Percentiles rank a stretch among this genome's conserved stretches.
phyloP scores from a whole-genome alignment of 2,888 invertebrate species.

The Cabera pusaria region DNA sequence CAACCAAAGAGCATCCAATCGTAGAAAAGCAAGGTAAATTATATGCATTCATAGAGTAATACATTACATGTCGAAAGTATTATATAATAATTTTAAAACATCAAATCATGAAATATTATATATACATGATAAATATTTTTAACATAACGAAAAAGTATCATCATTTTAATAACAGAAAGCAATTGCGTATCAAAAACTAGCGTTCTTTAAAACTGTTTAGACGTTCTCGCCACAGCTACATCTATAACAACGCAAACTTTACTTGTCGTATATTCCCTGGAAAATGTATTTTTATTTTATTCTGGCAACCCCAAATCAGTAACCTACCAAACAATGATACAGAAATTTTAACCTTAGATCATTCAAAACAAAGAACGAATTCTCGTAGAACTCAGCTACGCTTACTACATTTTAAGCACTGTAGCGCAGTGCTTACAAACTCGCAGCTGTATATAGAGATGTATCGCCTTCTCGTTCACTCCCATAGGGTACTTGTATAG shows the following conservation, averaged over 20 bases:
- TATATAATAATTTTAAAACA: too few species aligned
- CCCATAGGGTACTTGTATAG: conserved; percentile 31
- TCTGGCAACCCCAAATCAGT: conserved; percentile 42
- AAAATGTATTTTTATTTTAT: conserved; percentile 82
- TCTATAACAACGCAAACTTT: conserved; percentile 66
- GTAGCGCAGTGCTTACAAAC: conserved; percentile 59
- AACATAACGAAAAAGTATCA: too few species aligned
- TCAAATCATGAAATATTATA: too few species aligned
- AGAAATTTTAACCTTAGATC: conserved; percentile 39
- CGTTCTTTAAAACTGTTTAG: conserved; percentile 78
- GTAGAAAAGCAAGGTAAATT: too few species aligned
- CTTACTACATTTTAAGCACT: conserved; percentile 47
- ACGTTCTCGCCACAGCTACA: conserved; percentile 56
- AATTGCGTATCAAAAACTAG: conserved; percentile 27
- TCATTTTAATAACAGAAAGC: too few species aligned
- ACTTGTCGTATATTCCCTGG: conserved; percentile 78
- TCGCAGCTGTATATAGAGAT: conserved; percentile 74
- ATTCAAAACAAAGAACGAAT: too few species aligned
- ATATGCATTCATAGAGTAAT: too few species aligned
- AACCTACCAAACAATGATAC: conserved; percentile 38
- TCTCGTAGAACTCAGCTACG: too few species aligned
- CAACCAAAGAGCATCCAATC: too few species aligned
- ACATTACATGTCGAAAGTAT: too few species aligned
- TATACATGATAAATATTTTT: too few species aligned
- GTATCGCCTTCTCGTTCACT: conserved; percentile 50